Base-by-base conservation (phyloP, 2,113 vertebrate species). In the Eidolon helvum region DNA sequence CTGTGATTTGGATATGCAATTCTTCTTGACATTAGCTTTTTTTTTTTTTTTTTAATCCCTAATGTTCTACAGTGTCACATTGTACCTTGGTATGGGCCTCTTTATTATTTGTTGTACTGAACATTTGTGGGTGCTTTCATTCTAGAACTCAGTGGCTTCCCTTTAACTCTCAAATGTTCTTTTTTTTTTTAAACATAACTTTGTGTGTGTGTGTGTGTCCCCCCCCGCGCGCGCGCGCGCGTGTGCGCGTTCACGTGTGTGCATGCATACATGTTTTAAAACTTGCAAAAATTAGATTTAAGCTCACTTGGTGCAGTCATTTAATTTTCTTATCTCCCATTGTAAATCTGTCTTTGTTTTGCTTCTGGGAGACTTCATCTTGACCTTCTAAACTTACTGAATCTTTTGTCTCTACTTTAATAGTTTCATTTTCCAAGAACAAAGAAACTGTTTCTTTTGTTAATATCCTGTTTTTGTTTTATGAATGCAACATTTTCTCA, bases 11-110 rank as follows among this genome's bases (percentile, higher is more conserved):
- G 40, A 8, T 78, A 66, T 10, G 16, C 50, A 57, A 43, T 53
- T 38, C 12, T 94, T 65, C 45, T 16, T 63, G 16, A 74, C 28
- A 71, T 79, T 3, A 45, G 61, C 6, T 35, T 45, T 35, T 7
- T 96, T 88, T 45, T 88, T 53, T n/a, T 88, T 95, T 82, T 53
- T n/a, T 88, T 95, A 75, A 72, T 87, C 18, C 5, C 45, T 82
- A 6, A 26, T 80, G 7, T 85, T 75, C 59, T 93, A 38, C 45
- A 77, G 28, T 85, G 24, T 68, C 33, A 24, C 6, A 2, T 48
- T 82, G 15, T 72, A 22, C 24, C 16, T 74, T 86, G 28, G 30
- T 28, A 30, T 65, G 24, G 30, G 14, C 24, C 24, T 77, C 45
- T 68, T 43, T 89, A 1, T 53, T 48, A 33, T 30, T 90, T 63